Evolutionary conservation across 2,797 vertebrate genomes (phyloP).

Genomic region (Selene dorsalis): DNA sequence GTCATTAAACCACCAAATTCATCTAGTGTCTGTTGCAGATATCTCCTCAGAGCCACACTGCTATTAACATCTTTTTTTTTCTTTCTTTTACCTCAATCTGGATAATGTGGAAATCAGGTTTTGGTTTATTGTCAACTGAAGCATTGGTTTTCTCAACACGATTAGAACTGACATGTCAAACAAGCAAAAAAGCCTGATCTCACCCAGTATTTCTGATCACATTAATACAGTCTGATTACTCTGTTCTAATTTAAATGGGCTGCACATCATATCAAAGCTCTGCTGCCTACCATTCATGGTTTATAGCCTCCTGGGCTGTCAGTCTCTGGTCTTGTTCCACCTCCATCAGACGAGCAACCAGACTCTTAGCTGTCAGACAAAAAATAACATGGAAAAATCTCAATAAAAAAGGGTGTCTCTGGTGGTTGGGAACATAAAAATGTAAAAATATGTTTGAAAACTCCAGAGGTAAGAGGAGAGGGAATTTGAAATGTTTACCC

Average conservation of each 20-base stretch:
- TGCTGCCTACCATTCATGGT: slow-evolving; percentile 90
- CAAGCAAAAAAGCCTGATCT: background rate
- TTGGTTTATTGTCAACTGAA: slow-evolving; percentile 4
- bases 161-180: slow-evolving; percentile 6
- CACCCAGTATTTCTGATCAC: slow-evolving; percentile 12
- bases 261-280: slow-evolving; percentile 46
- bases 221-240: slow-evolving; percentile 1
- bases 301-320: slow-evolving; percentile 97
- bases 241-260: slow-evolving; percentile 7
- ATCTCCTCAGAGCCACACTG: background rate
- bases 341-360: slow-evolving; percentile 97
- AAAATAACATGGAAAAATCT: slow-evolving; percentile 46
- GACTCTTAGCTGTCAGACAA: slow-evolving; percentile 82
- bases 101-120: background rate
- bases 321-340: slow-evolving; percentile 98
- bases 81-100: background rate
- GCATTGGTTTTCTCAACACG: background rate
- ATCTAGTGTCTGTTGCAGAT: background rate
- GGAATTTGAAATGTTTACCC: slow-evolving; percentile 35
- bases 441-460: slow-evolving; percentile 25
- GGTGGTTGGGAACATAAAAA: slow-evolving; percentile 25
- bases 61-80: background rate
- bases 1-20: background rate
- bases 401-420: slow-evolving; percentile 27
- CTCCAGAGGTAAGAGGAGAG: slow-evolving; percentile 7